Evolutionary conservation across 2,113 vertebrate species (phyloP).

Genomic region (Fukomys damarensis): DNA sequence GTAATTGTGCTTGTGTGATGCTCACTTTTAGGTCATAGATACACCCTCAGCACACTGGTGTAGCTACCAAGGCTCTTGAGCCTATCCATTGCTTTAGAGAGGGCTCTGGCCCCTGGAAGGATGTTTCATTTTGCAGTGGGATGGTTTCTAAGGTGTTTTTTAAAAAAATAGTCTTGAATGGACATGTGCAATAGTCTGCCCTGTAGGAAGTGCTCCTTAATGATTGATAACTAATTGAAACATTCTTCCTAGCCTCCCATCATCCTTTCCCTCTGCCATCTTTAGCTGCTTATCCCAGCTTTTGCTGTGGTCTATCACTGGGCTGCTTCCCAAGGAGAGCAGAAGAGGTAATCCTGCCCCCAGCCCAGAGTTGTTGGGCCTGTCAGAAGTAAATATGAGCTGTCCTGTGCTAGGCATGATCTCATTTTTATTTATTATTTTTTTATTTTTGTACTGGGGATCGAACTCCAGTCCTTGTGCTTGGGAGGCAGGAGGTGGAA

Average conservation of each 20-base stretch:
- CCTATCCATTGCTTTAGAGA: not conserved
- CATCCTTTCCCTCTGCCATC: not conserved
- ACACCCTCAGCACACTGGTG: not conserved
- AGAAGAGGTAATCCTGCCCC: not conserved
- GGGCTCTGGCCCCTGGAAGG: not conserved
- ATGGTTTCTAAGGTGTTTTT: not conserved
- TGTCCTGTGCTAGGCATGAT: not conserved
- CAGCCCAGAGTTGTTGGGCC: not conserved
- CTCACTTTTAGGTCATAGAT: slow-evolving; percentile 9
- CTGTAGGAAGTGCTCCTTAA: not conserved
- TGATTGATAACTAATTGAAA: not conserved
- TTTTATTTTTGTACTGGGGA: too few relatives aligned
- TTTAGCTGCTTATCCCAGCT: not conserved
- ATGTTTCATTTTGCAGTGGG: not conserved
- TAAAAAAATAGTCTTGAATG: not conserved
- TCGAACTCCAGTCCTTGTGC: too few relatives aligned
- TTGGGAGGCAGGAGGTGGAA: too few relatives aligned
- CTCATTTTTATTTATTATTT: too few relatives aligned
- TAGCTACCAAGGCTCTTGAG: not conserved
- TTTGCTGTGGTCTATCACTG: not conserved
- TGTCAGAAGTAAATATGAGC: not conserved
- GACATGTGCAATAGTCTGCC: not conserved
- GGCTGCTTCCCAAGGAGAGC: not conserved
- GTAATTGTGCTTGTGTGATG: slow-evolving; percentile 61
- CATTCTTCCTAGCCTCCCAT: not conserved